Evolutionary conservation across 1,140 invertebrate species (phyloP).

Genomic region (Philaenus spumarius): DNA sequence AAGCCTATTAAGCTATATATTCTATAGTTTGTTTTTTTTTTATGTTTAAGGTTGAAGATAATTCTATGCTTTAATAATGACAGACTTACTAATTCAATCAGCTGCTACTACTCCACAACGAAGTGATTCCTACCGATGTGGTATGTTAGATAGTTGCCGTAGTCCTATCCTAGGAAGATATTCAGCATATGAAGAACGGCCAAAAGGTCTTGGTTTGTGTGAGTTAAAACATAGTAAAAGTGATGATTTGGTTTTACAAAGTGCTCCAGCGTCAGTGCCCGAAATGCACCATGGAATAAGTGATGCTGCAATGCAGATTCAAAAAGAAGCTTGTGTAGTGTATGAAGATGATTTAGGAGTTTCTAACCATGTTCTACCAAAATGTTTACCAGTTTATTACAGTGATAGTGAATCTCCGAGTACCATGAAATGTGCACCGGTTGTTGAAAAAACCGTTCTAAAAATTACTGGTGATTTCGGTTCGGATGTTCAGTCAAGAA

Average conservation of each 20-base stretch:
- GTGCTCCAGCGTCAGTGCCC: slow-evolving; percentile 40
- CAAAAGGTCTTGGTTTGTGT: slow-evolving; percentile 22
- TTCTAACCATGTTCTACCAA: slow-evolving; percentile 13
- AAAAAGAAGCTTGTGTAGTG: slow-evolving; percentile 34
- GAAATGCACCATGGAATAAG: slow-evolving; percentile 38
- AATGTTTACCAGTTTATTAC: slow-evolving; percentile 29
- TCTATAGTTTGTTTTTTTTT: too few species aligned
- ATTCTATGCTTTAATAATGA: slow-evolving; percentile 29
- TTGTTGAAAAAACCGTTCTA: slow-evolving; percentile 23
- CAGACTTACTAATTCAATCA: slow-evolving; percentile 39
- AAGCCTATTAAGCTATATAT: too few species aligned
- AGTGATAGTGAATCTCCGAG: slow-evolving; percentile 33
- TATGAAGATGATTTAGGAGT: slow-evolving; percentile 30
- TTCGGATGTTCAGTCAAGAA: slow-evolving; percentile 18
- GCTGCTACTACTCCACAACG: slow-evolving; percentile 26
- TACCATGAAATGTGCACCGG: not conserved
- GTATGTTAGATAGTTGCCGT: slow-evolving; percentile 27
- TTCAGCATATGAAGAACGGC: slow-evolving; percentile 40
- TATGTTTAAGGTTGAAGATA: too few species aligned
- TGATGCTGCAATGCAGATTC: slow-evolving; percentile 29
- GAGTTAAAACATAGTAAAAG: slow-evolving; percentile 36
- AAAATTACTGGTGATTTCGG: slow-evolving; percentile 34
- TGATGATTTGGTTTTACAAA: slow-evolving; percentile 36
- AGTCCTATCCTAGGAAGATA: slow-evolving; percentile 33
- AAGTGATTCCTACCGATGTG: slow-evolving; percentile 18